A percentile compares a stretch with the other conserved stretches of the same genome.
These are phyloP conservation scores for Macrocentrus cingulum DNA, from an alignment of 1,140 invertebrate species.

Conservation along the genomic window DNA sequence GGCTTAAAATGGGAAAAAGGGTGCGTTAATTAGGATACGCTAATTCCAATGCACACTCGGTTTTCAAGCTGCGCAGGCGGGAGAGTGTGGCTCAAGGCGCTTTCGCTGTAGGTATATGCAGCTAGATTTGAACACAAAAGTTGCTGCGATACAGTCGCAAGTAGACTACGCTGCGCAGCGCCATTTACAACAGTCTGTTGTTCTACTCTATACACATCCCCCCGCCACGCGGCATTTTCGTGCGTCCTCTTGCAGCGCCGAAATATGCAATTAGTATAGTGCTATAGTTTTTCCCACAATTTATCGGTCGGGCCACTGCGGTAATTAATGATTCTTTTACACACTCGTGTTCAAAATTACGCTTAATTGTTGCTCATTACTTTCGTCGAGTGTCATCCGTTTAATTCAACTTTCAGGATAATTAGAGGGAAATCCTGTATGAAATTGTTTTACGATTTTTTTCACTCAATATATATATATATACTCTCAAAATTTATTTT, in stretches of 20 bases:
- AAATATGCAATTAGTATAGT: constrained; percentile 39
- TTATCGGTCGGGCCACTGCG: constrained; percentile 33
- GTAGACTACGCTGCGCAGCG: not conserved
- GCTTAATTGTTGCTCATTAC: constrained; percentile 31
- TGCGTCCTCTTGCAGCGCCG: constrained; percentile 20
- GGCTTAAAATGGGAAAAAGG: constrained; percentile 27
- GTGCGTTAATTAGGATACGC: constrained; percentile 32
- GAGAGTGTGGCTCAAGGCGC: not conserved
- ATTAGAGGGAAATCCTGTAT: too few species aligned
- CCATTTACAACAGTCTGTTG: too few species aligned
- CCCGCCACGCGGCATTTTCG: constrained; percentile 16
- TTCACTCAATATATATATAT: too few species aligned
- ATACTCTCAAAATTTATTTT: too few species aligned
- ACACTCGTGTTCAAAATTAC: constrained; percentile 15
- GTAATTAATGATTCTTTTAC: constrained; percentile 37
- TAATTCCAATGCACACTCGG: constrained; percentile 35
- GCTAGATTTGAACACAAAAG: constrained; percentile 1
- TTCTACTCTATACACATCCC: not conserved
- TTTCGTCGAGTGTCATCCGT: not conserved
- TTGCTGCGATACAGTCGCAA: not conserved
- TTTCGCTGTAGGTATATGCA: constrained; percentile 8
- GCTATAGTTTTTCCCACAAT: constrained; percentile 36
- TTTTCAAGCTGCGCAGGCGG: constrained; percentile 19
- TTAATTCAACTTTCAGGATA: too few species aligned
- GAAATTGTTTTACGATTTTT: too few species aligned